Conservation (phyloP, 2,113 vertebrate genomes). For the Heptranchias perlo region DNA sequence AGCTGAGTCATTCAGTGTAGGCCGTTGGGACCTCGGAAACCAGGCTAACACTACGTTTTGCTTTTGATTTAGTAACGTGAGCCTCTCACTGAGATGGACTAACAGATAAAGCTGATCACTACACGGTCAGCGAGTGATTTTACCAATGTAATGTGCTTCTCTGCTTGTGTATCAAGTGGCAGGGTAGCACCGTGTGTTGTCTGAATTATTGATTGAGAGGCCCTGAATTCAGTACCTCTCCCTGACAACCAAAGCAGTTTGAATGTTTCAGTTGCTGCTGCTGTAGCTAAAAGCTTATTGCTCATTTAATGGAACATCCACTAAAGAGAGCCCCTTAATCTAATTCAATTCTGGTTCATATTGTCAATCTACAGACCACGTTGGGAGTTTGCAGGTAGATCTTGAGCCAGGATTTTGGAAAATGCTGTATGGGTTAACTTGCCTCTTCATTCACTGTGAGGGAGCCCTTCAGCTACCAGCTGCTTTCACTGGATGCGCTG, state of each 20-base stretch:
- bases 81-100: conserved; percentile 2
- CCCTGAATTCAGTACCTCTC: not conserved
- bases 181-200: not conserved
- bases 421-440: not conserved
- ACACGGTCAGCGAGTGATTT: conserved; percentile 3
- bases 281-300: conserved; percentile 5
- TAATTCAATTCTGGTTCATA: not conserved
- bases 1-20: not conserved
- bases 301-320: not conserved
- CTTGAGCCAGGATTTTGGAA: not conserved
- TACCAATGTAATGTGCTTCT: conserved; percentile 26
- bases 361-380: not conserved
- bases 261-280: not conserved
- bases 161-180: conserved; percentile 4
- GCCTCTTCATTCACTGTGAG: not conserved
- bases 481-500: not conserved
- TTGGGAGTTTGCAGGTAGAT: not conserved
- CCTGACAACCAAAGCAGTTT: not conserved
- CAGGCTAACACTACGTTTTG: not conserved
- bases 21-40: not conserved
- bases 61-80: conserved; percentile 28
- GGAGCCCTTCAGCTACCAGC: not conserved
- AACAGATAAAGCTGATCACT: conserved; percentile 28
- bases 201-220: conserved; percentile 30
- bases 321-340: not conserved